Conservation (phyloP, 2,113 vertebrate genomes). For the Chionis minor region DNA sequence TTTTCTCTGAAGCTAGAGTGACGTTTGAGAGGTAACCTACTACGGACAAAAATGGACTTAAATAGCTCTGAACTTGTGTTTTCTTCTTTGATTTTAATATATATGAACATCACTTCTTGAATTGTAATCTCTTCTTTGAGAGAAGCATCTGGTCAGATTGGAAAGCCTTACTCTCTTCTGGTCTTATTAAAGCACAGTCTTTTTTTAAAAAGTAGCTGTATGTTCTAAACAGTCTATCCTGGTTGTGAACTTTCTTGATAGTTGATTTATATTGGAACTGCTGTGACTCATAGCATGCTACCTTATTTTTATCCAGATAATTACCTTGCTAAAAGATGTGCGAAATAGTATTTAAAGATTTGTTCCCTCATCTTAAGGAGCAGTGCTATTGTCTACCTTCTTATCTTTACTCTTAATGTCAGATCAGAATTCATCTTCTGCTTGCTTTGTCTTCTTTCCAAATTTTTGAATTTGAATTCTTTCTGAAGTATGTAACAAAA, state of each 20-base stretch:
- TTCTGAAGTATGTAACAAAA: background rate
- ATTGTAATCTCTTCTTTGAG: background rate
- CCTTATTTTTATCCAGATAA: slow-evolving; percentile 48
- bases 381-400: background rate
- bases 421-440: background rate
- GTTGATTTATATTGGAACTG: background rate
- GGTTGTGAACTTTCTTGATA: slow-evolving; percentile 1
- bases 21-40: background rate
- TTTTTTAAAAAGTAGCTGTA: background rate
- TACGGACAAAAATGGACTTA: background rate
- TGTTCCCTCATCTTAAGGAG: background rate
- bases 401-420: background rate
- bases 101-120: background rate
- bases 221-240: background rate
- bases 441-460: background rate
- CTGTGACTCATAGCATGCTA: background rate
- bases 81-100: background rate
- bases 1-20: background rate
- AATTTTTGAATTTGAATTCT: background rate
- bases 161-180: background rate
- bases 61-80: background rate
- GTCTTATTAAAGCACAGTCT: background rate
- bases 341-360: background rate
- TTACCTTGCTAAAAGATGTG: slow-evolving; percentile 23
- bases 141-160: background rate